A percentile compares a stretch with the other conserved stretches of the same genome.
Evolutionary conservation across 2,113 vertebrate species (phyloP).

Genomic region (Lipophrys pholis): DNA sequence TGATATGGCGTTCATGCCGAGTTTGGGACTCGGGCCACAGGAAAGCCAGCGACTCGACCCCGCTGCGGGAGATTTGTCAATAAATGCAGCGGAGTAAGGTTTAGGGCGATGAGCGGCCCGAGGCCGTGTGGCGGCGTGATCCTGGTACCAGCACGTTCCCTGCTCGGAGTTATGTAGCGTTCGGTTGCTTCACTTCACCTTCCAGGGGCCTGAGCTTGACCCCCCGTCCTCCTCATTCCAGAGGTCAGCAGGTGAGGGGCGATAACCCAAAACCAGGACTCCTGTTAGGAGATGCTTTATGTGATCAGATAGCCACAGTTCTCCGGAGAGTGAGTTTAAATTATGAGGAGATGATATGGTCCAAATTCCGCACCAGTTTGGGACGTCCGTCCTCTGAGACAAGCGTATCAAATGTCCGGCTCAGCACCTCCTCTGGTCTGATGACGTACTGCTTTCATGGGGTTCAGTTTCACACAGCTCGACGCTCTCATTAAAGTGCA

Average conservation of each 20-base stretch:
- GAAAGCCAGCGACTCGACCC: conserved; percentile 26
- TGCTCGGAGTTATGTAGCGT: conserved; percentile 28
- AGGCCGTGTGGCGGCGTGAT: neutral
- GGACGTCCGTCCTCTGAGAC: conserved; percentile 51
- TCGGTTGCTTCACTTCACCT: conserved; percentile 18
- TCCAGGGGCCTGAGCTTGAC: neutral
- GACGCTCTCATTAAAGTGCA: conserved; percentile 16
- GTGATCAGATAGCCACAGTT: conserved; percentile 14
- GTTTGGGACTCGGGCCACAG: conserved; percentile 41
- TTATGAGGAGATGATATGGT: conserved; percentile 46
- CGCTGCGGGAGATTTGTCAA: conserved; percentile 44
- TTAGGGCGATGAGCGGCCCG: conserved; percentile 1
- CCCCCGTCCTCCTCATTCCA: neutral
- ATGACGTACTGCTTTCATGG: conserved; percentile 7
- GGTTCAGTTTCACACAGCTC: conserved; percentile 30
- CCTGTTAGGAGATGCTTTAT: conserved; percentile 28
- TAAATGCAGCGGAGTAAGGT: conserved; percentile 8
- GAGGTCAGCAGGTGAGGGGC: conserved; percentile 31
- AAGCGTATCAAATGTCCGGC: conserved; percentile 53
- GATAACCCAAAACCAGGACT: conserved; percentile 30
- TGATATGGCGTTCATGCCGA: conserved; percentile 27
- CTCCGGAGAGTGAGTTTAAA: conserved; percentile 57
- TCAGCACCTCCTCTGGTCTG: neutral
- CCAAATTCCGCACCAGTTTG: conserved; percentile 51
- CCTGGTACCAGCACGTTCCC: conserved; percentile 22